Evolutionary conservation across 2,113 vertebrate genomes (phyloP), one percentile per base, ranked within the genome.

Genomic region (Hippolais icterina): DNA sequence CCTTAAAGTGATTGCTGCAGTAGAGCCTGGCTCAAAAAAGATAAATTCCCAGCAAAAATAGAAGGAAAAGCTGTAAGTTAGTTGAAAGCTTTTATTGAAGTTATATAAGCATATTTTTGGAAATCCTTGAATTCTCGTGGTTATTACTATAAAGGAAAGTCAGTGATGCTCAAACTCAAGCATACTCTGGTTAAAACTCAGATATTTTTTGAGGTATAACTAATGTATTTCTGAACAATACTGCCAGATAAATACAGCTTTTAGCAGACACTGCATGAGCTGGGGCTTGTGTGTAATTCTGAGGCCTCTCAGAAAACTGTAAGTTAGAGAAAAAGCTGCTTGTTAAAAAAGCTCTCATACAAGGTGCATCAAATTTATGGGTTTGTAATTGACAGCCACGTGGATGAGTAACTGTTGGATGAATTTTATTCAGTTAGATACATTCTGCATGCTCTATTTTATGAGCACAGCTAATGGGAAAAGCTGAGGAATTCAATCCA

Each of bases 61-160:
- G 44, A 61, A 94, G 50, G 61, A 39, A 89, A 79, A 69, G 16
- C 70, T 80, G 19, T 76, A 60, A 71, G 84, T 46, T 49, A 69
- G 50, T 53, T 61, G 53, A 82, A 93, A 91, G 78, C 57, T 83
- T 81, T 90, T 79, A 47, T 6, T 71, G 78, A 68, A 82, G 42
- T 89, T 87, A 33, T n/a, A 31, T 46, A 86, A 83, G 33, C 5
- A 1, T 84, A 28, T 75, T 87, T 87, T 37, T 64, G 37, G 93
- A 84, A 92, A 66, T 78, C 42, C 19, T 88, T 81, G 54, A 89
- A 66, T 37, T 65, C 27, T 44, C 1, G 1, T 37, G 33, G 23
- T 11, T 46, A 28, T 66, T 85, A 59, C 61, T 59, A 4, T 59
- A 75, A 82, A 80, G 39, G 6, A 65, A 82, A 47, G 33, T 53